Conservation (phyloP, 1,140 invertebrate species). For the Rhopalosiphum padi region DNA sequence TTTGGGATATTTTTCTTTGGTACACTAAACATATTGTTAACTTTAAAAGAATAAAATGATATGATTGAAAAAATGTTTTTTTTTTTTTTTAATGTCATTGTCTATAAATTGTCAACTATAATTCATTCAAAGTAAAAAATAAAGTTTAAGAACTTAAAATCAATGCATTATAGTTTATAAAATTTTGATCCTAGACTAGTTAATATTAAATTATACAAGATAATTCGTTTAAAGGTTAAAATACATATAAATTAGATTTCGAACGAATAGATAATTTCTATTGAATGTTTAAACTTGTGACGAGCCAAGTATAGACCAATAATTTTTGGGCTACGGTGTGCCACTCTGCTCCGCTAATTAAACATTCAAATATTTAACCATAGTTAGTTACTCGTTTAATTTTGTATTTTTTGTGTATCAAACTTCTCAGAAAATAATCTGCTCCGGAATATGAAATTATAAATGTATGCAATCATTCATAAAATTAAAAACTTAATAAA, state of each 20-base stretch:
- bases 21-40: no score
- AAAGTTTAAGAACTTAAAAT: neutral
- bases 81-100: neutral
- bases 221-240: neutral
- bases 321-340: neutral
- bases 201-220: neutral
- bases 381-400: neutral
- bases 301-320: neutral
- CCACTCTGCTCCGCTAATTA: neutral
- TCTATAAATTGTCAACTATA: neutral
- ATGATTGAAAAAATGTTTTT: neutral
- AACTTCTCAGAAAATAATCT: neutral
- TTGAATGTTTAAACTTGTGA: neutral
- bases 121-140: neutral
- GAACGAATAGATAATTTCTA: neutral
- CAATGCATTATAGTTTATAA: neutral
- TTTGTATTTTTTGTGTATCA: neutral
- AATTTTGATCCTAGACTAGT: neutral
- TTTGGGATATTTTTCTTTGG: neutral
- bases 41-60: neutral
- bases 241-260: neutral
- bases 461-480: neutral
- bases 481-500: neutral
- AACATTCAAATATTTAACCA: neutral
- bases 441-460: neutral